Evolutionary conservation across 2,888 invertebrate genomes (phyloP).

Genomic region (Mantis religiosa): DNA sequence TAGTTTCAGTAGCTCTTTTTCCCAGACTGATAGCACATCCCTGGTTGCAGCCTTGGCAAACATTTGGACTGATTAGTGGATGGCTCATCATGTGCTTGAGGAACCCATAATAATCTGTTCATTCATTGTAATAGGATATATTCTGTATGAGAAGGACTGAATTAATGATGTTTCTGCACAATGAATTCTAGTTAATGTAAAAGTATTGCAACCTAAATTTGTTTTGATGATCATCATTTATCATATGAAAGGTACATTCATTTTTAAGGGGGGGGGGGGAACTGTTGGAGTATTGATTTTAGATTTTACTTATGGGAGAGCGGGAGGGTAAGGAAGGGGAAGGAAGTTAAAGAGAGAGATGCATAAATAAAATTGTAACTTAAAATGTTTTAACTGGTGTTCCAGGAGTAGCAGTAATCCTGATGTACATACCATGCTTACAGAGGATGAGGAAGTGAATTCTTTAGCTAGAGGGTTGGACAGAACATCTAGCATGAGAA

Average conservation of each 20-base stretch:
- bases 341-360: too few relatives aligned
- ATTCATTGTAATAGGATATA: too few relatives aligned
- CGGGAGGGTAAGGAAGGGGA: too few relatives aligned
- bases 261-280: not conserved
- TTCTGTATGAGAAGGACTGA: too few relatives aligned
- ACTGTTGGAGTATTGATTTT: not conserved
- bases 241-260: not conserved
- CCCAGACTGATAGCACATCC: too few relatives aligned
- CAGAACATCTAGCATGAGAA: conserved; percentile 52
- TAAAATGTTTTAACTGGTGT: not conserved
- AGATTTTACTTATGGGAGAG: not conserved
- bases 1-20: too few relatives aligned
- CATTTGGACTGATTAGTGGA: too few relatives aligned
- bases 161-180: too few relatives aligned
- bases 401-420: conserved; percentile 42
- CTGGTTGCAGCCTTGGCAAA: too few relatives aligned
- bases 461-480: conserved; percentile 47
- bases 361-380: not conserved
- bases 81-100: too few relatives aligned
- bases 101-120: too few relatives aligned
- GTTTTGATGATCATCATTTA: not conserved
- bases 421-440: conserved; percentile 38
- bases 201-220: not conserved
- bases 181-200: not conserved
- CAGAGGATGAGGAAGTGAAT: conserved; percentile 39